Evolutionary conservation across 2,888 invertebrate species (phyloP).

Genomic region (Pemphredon lugubris): DNA sequence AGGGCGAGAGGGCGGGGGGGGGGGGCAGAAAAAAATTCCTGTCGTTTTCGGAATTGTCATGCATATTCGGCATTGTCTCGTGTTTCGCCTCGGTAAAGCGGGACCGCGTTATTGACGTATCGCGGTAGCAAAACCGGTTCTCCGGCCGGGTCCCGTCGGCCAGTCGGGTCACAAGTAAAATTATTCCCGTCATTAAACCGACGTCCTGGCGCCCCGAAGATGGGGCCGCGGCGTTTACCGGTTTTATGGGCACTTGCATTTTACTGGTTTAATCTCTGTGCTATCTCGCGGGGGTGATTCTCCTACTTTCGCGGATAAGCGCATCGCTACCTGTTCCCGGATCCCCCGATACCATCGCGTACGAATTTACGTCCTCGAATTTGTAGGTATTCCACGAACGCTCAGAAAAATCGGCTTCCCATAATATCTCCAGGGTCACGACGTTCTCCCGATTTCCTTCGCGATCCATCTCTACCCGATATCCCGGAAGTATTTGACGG

Average conservation of each 20-base stretch:
- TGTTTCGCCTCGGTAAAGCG: constrained; percentile 26
- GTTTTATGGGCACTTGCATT: constrained; percentile 68
- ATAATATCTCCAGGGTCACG: neutral
- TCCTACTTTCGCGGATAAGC: constrained; percentile 23
- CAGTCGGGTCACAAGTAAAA: constrained; percentile 63
- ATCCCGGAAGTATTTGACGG: constrained; percentile 25
- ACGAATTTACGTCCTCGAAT: too few species aligned
- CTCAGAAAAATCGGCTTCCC: constrained; percentile 22
- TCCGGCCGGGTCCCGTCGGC: constrained; percentile 42
- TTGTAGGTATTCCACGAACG: too few species aligned
- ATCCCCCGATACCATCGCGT: too few species aligned
- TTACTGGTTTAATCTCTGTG: constrained; percentile 68
- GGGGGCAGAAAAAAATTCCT: neutral
- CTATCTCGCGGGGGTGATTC: constrained; percentile 38
- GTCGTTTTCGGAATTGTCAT: constrained; percentile 19
- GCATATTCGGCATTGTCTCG: constrained; percentile 26
- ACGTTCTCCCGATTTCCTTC: constrained; percentile 2
- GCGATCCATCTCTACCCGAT: constrained; percentile 1
- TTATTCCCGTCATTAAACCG: constrained; percentile 69
- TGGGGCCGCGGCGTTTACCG: constrained; percentile 62
- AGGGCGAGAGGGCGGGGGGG: too few species aligned
- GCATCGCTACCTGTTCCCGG: too few species aligned
- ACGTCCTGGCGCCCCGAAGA: constrained; percentile 65
- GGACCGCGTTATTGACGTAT: constrained; percentile 64
- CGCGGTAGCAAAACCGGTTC: constrained; percentile 67